These are phyloP conservation scores for Puntigrus tetrazona DNA, from an alignment of 2,113 vertebrate species.

Conservation along the genomic window DNA sequence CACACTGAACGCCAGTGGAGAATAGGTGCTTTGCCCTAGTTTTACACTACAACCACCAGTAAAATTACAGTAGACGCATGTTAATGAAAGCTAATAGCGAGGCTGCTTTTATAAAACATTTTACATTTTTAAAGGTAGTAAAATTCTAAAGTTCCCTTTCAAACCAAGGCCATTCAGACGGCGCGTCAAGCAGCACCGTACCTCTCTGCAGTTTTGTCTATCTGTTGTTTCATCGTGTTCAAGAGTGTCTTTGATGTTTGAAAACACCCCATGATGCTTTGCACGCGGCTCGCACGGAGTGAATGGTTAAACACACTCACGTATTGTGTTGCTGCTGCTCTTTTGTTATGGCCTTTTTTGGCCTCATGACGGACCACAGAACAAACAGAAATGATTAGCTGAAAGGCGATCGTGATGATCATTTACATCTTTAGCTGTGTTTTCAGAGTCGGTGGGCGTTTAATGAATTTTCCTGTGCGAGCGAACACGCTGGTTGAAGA, in stretches of 20 bases:
- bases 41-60: background rate
- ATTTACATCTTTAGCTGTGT: constrained; percentile 44
- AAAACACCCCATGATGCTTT: constrained; percentile 36
- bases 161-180: background rate
- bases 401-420: constrained; percentile 43
- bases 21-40: background rate
- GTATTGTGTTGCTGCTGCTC: constrained; percentile 33
- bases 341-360: constrained; percentile 46
- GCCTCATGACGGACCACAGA: constrained; percentile 32
- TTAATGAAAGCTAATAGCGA: background rate
- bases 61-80: background rate
- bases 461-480: constrained; percentile 43
- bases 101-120: background rate
- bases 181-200: background rate
- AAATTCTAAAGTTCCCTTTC: background rate
- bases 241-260: constrained; percentile 37
- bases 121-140: background rate
- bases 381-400: constrained; percentile 41
- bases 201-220: background rate
- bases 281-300: constrained; percentile 34
- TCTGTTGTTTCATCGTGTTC: constrained; percentile 22
- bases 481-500: constrained; percentile 14
- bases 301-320: constrained; percentile 37
- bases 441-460: constrained; percentile 15
- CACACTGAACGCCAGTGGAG: background rate